Conservation (phyloP, 2,113 vertebrate species). For the Dasyornis broadbenti region DNA sequence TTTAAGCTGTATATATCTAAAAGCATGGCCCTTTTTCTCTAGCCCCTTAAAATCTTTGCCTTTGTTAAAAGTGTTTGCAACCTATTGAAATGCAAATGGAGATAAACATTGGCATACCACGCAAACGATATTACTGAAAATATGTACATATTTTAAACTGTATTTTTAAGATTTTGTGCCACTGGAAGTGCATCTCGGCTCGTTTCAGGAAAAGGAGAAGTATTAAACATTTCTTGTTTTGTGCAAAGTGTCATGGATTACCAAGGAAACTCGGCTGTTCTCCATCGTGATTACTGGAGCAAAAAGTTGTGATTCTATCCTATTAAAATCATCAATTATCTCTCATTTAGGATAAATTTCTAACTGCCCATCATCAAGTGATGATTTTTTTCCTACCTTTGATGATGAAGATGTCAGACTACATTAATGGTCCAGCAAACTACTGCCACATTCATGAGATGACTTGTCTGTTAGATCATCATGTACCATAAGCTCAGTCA, state of each 20-base stretch:
- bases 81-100: not conserved
- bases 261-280: not conserved
- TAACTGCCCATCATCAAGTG: not conserved
- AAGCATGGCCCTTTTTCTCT: not conserved
- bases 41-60: not conserved
- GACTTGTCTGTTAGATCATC: not conserved
- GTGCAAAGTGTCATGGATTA: not conserved
- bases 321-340: not conserved
- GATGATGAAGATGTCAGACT: not conserved
- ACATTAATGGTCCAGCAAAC: not conserved
- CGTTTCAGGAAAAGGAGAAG: not conserved
- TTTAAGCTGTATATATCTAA: not conserved
- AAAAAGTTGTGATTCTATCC: not conserved
- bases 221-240: not conserved
- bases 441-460: fast-evolving
- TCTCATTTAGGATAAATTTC: not conserved
- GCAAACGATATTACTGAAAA: not conserved
- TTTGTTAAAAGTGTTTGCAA: not conserved
- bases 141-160: not conserved
- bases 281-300: not conserved
- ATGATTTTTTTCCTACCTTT: not conserved
- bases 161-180: not conserved
- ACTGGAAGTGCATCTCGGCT: not conserved
- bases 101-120: not conserved
- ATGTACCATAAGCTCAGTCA: not conserved